Conservation (phyloP, 2,888 invertebrate species). For the Pollenia labialis region DNA sequence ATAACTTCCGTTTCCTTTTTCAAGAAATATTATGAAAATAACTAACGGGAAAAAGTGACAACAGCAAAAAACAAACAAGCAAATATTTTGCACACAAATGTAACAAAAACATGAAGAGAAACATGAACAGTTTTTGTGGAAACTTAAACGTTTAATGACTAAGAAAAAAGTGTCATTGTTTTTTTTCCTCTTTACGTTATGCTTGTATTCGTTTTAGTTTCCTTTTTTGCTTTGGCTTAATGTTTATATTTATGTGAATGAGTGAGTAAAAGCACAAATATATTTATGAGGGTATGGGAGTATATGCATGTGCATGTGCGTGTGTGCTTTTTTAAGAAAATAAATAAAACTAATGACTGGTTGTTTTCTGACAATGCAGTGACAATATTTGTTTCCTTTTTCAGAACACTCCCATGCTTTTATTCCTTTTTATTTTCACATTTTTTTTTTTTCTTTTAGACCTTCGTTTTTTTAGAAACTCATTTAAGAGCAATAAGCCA, state of each 20-base stretch:
- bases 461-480: too few species aligned
- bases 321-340: too few species aligned
- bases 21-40: slow-evolving; percentile 7
- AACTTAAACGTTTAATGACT: slow-evolving; percentile 51
- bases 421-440: too few species aligned
- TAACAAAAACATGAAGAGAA: not conserved
- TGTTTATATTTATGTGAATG: not conserved
- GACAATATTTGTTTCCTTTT: too few species aligned
- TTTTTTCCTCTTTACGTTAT: not conserved
- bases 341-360: not conserved
- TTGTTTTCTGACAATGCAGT: not conserved
- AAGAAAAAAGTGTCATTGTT: slow-evolving; percentile 10
- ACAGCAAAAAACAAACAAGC: not conserved
- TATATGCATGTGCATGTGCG: too few species aligned
- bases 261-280: too few species aligned
- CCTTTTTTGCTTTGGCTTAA: slow-evolving; percentile 8
- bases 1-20: slow-evolving; percentile 49
- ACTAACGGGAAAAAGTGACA: not conserved
- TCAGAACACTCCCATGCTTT: too few species aligned
- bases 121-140: slow-evolving; percentile 26
- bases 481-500: too few species aligned
- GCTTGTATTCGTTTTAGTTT: not conserved
- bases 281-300: too few species aligned
- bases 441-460: too few species aligned
- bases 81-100: not conserved